phyloP scores from a whole-genome alignment of 30 jellyfish, hydroid and myxozoan species.

The Morbakka virulenta region DNA sequence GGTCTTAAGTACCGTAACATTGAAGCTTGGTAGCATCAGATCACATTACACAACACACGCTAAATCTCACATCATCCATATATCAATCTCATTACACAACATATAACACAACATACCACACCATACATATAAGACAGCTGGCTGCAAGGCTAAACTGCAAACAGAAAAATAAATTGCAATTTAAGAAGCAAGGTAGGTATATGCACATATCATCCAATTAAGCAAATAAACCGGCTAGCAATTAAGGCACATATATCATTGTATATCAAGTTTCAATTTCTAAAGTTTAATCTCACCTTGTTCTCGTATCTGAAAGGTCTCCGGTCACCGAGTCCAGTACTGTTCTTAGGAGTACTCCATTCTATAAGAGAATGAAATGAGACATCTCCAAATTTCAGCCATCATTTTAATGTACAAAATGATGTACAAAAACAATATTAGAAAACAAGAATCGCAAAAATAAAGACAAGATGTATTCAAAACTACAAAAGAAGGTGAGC shows the following conservation, averaged over 20 bases:
- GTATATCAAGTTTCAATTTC: neutral
- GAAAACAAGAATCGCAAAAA: neutral
- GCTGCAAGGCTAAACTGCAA: no score
- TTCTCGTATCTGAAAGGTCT: slow-evolving; percentile 97
- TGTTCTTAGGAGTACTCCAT: slow-evolving; percentile 95
- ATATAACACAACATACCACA: no score
- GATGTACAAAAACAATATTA: neutral
- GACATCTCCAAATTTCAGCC: no score
- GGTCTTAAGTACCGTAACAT: neutral
- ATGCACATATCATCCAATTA: neutral
- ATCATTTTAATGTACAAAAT: no score
- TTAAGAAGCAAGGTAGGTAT: neutral
- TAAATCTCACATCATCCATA: no score
- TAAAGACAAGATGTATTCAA: neutral
- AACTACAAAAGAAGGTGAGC: neutral
- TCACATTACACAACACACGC: no score
- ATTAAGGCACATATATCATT: no score
- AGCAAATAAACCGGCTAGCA: neutral
- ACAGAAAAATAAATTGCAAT: neutral
- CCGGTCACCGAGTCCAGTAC: slow-evolving; percentile 98
- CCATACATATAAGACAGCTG: no score
- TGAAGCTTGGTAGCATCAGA: no score
- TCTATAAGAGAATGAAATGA: slow-evolving; percentile 30
- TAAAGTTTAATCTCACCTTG: slow-evolving; percentile 51
- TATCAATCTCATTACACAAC: no score